phyloP scores from a whole-genome alignment of 2,113 vertebrate species.

The Labrus mixtus region DNA sequence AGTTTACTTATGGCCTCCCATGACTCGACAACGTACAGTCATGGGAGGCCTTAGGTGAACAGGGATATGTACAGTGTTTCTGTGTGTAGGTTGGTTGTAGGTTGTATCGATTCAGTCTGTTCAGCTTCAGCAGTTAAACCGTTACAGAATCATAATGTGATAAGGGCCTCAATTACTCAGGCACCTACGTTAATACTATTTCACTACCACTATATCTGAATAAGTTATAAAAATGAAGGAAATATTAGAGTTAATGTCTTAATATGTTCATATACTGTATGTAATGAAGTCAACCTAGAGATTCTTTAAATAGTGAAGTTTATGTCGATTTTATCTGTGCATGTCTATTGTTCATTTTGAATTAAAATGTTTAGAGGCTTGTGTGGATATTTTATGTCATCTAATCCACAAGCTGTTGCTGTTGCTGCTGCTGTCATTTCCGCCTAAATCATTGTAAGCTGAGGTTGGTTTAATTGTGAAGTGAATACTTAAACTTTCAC shows the following conservation, averaged over 20 bases:
- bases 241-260: background rate
- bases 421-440: background rate
- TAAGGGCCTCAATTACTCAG: background rate
- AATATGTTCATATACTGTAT: background rate
- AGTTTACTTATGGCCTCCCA: too few relatives aligned
- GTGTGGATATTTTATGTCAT: background rate
- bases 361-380: too few relatives aligned
- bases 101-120: too few relatives aligned
- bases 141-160: background rate
- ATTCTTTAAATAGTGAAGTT: background rate
- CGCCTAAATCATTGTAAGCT: background rate
- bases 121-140: too few relatives aligned
- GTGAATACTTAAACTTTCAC: too few relatives aligned
- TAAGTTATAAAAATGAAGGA: slow-evolving; percentile 16
- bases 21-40: too few relatives aligned
- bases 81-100: too few relatives aligned
- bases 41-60: too few relatives aligned
- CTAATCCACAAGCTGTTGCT: background rate
- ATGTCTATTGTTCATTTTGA: background rate
- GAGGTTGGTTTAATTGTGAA: too few relatives aligned
- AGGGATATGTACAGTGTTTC: too few relatives aligned
- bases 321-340: background rate
- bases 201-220: background rate
- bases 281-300: background rate
- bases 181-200: background rate